phyloP scores from a whole-genome alignment of 2,888 invertebrate species.

The Scaptomyza polygonia region DNA sequence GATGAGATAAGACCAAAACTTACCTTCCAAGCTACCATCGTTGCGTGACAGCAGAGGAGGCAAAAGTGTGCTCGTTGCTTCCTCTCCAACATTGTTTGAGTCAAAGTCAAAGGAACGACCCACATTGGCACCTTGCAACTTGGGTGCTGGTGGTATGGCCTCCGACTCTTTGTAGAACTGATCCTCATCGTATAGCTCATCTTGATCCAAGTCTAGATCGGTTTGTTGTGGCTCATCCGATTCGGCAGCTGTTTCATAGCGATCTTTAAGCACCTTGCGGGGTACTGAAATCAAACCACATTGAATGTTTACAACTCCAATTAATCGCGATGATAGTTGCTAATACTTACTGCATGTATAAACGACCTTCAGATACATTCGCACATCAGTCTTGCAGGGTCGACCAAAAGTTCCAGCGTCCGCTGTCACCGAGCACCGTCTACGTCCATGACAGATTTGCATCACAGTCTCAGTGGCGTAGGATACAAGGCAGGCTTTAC shows the following conservation, averaged over 20 bases:
- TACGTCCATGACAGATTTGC: slow-evolving; percentile 93
- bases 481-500: slow-evolving; percentile 92
- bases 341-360: slow-evolving; percentile 92
- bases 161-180: slow-evolving; percentile 86
- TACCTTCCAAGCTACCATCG: slow-evolving; percentile 82
- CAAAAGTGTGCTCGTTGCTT: slow-evolving; percentile 72
- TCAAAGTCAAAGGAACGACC: slow-evolving; percentile 74
- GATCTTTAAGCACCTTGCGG: slow-evolving; percentile 92
- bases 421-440: slow-evolving; percentile 91
- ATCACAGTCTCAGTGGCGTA: slow-evolving; percentile 96
- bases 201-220: slow-evolving; percentile 85
- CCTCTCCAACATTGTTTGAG: slow-evolving; percentile 42
- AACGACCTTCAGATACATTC: slow-evolving; percentile 93
- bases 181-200: slow-evolving; percentile 86
- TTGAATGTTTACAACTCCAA: not conserved
- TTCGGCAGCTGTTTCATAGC: slow-evolving; percentile 91
- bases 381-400: slow-evolving; percentile 91
- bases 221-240: slow-evolving; percentile 89
- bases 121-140: slow-evolving; percentile 83
- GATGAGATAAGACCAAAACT: slow-evolving; percentile 25
- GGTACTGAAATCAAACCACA: slow-evolving; percentile 87
- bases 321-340: not conserved
- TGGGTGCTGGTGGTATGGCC: slow-evolving; percentile 86
- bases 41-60: slow-evolving; percentile 81
- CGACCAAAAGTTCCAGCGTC: slow-evolving; percentile 93